Conservation (phyloP, 64 coral and sea anemone genomes). For the Actinia tenebrosa region DNA sequence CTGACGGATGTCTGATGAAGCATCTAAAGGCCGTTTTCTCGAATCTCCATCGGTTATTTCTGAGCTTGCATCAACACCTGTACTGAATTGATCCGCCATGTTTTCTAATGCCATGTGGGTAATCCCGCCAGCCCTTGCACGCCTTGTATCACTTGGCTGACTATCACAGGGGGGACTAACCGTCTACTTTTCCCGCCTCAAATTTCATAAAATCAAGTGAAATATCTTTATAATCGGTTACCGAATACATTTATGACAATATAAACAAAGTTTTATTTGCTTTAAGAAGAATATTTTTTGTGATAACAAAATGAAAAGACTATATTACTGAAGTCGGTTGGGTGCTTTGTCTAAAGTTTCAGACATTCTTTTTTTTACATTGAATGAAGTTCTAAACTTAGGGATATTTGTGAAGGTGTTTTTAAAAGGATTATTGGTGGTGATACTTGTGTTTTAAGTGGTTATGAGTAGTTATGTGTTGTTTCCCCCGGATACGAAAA, state of each 20-base stretch:
- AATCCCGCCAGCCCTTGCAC: slow-evolving; percentile 14
- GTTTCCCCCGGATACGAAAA: background rate
- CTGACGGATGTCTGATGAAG: slow-evolving; percentile 29
- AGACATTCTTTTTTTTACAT: no score
- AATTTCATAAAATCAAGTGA: background rate
- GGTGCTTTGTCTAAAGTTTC: background rate
- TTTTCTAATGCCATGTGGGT: slow-evolving; percentile 28
- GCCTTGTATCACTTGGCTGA: background rate
- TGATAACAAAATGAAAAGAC: background rate
- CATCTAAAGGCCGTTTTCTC: slow-evolving; percentile 15
- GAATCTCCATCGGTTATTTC: slow-evolving; percentile 32
- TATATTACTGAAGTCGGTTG: background rate
- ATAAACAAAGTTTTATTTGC: background rate
- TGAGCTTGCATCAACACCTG: slow-evolving; percentile 29
- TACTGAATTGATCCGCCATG: slow-evolving; percentile 23
- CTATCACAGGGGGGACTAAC: background rate
- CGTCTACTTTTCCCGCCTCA: background rate
- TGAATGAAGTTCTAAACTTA: no score
- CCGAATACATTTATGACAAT: background rate
- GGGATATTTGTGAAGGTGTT: background rate
- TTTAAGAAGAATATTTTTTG: background rate
- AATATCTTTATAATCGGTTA: background rate
- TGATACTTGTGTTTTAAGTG: background rate
- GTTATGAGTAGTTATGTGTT: background rate
- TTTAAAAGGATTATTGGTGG: background rate